Conservation (phyloP, 2,888 invertebrate species). For the Agrypnus murinus region DNA sequence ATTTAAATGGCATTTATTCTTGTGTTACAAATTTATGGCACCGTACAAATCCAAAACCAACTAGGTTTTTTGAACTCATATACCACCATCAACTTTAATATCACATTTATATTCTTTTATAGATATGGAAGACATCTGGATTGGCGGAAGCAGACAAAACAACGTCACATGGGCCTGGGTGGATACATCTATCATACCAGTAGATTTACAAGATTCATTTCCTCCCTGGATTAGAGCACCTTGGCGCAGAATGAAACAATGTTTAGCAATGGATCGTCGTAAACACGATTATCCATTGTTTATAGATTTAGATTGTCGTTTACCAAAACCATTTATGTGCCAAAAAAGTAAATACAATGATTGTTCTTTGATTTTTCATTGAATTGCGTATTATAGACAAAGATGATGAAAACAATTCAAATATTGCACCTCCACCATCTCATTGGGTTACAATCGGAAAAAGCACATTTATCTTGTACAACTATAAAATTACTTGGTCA, state of each 20-base stretch:
- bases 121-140: constrained; percentile 38
- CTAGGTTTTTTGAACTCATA: too few relatives aligned
- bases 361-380: too few relatives aligned
- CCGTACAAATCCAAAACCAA: too few relatives aligned
- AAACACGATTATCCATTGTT: constrained; percentile 24
- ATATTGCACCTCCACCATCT: constrained; percentile 19
- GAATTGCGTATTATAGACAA: too few relatives aligned
- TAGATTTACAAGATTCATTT: neutral
- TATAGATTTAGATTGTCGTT: constrained; percentile 26
- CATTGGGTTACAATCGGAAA: constrained; percentile 13
- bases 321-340: constrained; percentile 34
- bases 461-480: constrained; percentile 19
- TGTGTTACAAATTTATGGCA: too few relatives aligned
- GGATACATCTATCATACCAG: constrained; percentile 9
- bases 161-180: constrained; percentile 17
- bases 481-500: constrained; percentile 24
- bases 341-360: constrained; percentile 27
- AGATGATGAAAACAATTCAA: too few relatives aligned
- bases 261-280: constrained; percentile 33
- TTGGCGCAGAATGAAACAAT: neutral
- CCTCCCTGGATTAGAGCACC: constrained; percentile 28
- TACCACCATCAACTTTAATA: too few relatives aligned
- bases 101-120: too few relatives aligned
- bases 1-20: too few relatives aligned
- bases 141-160: constrained; percentile 21